Evolutionary conservation across 2,113 vertebrate genomes (phyloP).

Genomic region (Trochalopteron elliotii): DNA sequence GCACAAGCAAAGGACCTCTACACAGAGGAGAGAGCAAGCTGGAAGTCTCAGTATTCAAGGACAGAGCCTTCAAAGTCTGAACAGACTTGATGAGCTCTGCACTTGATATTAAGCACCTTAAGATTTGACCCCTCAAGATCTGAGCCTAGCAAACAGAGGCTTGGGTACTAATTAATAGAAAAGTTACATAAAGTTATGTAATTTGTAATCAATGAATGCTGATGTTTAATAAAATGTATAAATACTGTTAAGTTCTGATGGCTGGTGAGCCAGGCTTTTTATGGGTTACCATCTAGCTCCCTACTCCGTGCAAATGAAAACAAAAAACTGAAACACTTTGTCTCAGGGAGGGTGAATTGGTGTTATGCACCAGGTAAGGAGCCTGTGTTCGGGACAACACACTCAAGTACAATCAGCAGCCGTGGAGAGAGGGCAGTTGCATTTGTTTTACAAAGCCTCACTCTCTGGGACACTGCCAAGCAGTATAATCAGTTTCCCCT

Average conservation of each 20-base stretch:
- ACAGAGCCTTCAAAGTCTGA: background rate
- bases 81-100: background rate
- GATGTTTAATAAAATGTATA: background rate
- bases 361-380: rapidly evolving
- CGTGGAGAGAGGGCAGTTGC: no score
- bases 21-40: background rate
- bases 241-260: background rate
- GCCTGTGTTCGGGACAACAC: background rate
- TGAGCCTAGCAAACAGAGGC: background rate
- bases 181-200: no score
- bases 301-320: background rate
- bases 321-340: background rate
- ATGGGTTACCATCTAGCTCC: background rate
- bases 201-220: background rate
- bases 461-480: background rate
- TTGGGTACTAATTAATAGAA: background rate
- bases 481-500: background rate
- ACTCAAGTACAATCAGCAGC: background rate
- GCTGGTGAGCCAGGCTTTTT: background rate
- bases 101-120: background rate
- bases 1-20: rapidly evolving
- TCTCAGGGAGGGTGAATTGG: background rate
- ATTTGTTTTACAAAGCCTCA: background rate
- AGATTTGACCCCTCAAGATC: background rate
- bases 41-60: no score